These are phyloP conservation scores for Paedocypris micromegethes DNA, from an alignment of 2,797 vertebrate genomes.

Conservation along the genomic window DNA sequence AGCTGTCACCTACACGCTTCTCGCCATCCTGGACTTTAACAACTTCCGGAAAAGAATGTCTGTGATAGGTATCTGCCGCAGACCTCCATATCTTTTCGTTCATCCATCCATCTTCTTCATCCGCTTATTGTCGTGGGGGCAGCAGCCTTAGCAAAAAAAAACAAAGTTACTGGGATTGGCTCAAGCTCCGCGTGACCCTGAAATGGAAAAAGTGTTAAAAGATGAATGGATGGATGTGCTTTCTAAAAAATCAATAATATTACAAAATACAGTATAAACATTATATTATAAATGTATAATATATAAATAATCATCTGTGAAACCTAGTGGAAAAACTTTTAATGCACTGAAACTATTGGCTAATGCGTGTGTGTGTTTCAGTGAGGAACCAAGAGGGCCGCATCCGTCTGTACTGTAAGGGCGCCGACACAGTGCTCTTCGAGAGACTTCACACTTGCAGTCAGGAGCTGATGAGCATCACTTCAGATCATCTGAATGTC, in stretches of 20 bases:
- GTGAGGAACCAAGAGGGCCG: constrained; percentile 83
- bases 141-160: no score
- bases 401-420: constrained; percentile 92
- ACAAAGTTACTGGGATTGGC: no score
- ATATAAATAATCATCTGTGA: no score
- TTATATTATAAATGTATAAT: no score
- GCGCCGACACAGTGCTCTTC: constrained; percentile 86
- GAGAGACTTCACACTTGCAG: constrained; percentile 77
- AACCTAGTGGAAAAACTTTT: no score
- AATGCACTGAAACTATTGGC: no score
- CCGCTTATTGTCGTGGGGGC: not conserved
- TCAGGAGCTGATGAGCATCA: constrained; percentile 77
- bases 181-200: no score
- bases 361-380: constrained; percentile 47
- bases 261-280: no score
- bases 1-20: constrained; percentile 80
- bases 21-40: constrained; percentile 93
- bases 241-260: no score
- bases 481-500: constrained; percentile 88
- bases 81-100: not conserved
- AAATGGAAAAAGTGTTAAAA: no score
- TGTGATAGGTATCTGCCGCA: constrained; percentile 73
- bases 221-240: no score
- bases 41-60: constrained; percentile 94
- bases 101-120: not conserved